These are phyloP conservation scores for Dipodomys ordii DNA, from an alignment of 2,113 vertebrate genomes.

Conservation along the genomic window DNA sequence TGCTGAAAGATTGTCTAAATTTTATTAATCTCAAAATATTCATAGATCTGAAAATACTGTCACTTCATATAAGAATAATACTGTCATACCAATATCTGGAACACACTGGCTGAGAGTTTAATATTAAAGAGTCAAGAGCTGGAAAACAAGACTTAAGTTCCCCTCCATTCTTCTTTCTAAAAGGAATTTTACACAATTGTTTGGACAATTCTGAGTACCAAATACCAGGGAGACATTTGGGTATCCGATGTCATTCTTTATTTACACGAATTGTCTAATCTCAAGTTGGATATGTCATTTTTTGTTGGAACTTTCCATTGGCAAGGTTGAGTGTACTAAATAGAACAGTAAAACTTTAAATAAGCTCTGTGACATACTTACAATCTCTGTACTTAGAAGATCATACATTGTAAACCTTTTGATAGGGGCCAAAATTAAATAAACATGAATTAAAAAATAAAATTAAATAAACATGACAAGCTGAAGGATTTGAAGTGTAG, in stretches of 20 bases:
- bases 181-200: slow-evolving; percentile 60
- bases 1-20: slow-evolving; percentile 68
- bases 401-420: slow-evolving; percentile 78
- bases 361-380: slow-evolving; percentile 70
- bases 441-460: slow-evolving; percentile 78
- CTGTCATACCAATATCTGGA: slow-evolving; percentile 66
- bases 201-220: slow-evolving; percentile 66
- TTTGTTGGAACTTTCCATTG: slow-evolving; percentile 71
- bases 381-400: slow-evolving; percentile 74
- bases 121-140: slow-evolving; percentile 9
- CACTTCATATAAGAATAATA: slow-evolving; percentile 35
- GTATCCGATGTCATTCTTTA: slow-evolving; percentile 73
- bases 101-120: slow-evolving; percentile 78
- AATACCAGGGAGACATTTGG: slow-evolving; percentile 67
- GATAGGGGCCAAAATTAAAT: slow-evolving; percentile 77
- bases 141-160: neutral
- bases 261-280: slow-evolving; percentile 69
- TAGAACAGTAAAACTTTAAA: slow-evolving; percentile 72
- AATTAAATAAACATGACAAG: slow-evolving; percentile 75
- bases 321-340: slow-evolving; percentile 65
- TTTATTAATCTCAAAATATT: slow-evolving; percentile 70
- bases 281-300: slow-evolving; percentile 61
- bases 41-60: slow-evolving; percentile 74
- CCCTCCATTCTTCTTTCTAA: neutral
- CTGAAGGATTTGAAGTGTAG: slow-evolving; percentile 61